A percentile compares a stretch with the other conserved stretches of the same genome.
Evolutionary conservation across 2,113 vertebrate genomes (phyloP).

Genomic region (Carassius auratus): DNA sequence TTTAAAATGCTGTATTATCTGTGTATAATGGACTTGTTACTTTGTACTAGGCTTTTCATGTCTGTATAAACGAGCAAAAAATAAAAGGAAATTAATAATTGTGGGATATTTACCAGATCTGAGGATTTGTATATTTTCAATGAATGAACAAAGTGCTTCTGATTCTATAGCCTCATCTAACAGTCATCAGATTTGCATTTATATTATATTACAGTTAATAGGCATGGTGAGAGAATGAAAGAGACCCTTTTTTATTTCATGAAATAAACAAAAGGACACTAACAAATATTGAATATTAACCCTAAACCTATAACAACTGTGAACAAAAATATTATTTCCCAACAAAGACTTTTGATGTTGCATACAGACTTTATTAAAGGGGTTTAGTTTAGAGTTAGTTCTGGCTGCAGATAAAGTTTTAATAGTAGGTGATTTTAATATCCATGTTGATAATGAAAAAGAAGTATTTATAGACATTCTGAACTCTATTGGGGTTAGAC

Average conservation of each 20-base stretch:
- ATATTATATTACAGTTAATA: background rate
- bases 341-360: background rate
- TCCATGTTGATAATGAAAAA: too few species aligned
- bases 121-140: background rate
- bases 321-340: background rate
- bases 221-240: too few species aligned
- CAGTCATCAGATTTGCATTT: background rate
- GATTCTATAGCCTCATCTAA: background rate
- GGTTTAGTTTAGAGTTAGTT: too few species aligned
- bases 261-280: background rate
- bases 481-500: too few species aligned
- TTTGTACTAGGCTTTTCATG: background rate
- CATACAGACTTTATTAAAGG: too few species aligned
- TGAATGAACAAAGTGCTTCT: background rate
- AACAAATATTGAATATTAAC: background rate
- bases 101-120: background rate
- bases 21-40: background rate
- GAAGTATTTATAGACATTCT: too few species aligned
- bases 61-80: background rate
- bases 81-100: background rate
- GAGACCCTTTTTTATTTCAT: background rate
- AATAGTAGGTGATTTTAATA: too few species aligned
- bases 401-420: too few species aligned
- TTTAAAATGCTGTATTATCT: background rate
- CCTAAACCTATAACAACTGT: background rate